A percentile compares a stretch with the other conserved stretches of the same genome.
Evolutionary conservation across 2,113 vertebrate genomes (phyloP).

Genomic region (Condylura cristata): DNA sequence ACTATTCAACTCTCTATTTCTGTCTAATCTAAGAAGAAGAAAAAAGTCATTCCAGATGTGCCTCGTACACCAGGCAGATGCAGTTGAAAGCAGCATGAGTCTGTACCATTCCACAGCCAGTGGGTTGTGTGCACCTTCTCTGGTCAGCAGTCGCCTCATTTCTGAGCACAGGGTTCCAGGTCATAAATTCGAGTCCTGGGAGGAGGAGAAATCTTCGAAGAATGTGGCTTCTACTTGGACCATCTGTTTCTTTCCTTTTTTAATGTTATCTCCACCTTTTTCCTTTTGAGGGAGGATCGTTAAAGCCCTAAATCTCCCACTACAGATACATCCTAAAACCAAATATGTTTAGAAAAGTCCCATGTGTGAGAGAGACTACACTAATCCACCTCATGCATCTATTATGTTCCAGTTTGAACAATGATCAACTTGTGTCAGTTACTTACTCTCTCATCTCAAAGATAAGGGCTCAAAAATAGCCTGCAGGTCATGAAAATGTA

Average conservation of each 20-base stretch:
- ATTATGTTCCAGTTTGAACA: background rate
- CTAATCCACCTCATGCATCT: background rate
- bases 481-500: background rate
- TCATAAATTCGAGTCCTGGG: background rate
- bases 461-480: background rate
- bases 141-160: background rate
- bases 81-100: background rate
- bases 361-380: background rate
- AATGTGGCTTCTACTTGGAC: background rate
- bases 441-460: background rate
- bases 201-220: background rate
- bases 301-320: background rate
- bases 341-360: conserved; percentile 4
- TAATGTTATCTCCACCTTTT: background rate
- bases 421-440: background rate
- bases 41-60: conserved; percentile 54
- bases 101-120: background rate
- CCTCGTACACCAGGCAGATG: background rate
- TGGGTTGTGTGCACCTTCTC: background rate
- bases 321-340: background rate
- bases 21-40: background rate
- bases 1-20: background rate
- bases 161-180: background rate
- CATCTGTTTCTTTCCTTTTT: background rate
- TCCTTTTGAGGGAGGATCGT: background rate